Base-by-base conservation (phyloP, 2,888 invertebrate genomes). In the Heliconius ismenius region DNA sequence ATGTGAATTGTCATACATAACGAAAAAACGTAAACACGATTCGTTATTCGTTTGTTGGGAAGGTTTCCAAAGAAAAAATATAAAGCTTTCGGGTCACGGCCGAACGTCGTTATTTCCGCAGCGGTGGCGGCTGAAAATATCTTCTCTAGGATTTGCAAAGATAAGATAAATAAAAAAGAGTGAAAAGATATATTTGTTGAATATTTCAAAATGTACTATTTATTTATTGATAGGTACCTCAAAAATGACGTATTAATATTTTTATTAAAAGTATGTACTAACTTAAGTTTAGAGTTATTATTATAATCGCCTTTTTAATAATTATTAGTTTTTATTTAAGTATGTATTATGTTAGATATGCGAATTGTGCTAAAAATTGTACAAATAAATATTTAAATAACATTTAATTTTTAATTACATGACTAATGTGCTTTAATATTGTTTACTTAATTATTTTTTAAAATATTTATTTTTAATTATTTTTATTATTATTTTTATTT, bases 71-170 rank as follows among this genome's bases (percentile, higher is more conserved):
- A 68, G 76, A 77, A 76, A 75, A 70, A 54, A 64, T 75, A 63
- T 73, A 70, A 73, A 69, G 77, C 75, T 80, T 84, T 76, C 84
- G 82, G 89, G 87, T 89, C 90, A 90, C 75, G 89, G 90, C 79
- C 89, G 86, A 84, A 74, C 86, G 81, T 76, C 81, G 84, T 81
- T 87, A 88, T 88, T 87, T 84, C 81, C 82, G 87, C 79, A 78
- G 81, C 80, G 76, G 81, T 74, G 83, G 77, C 73, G 78, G 84
- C 86, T 86, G 79, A 81, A 88, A 88, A 89, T 89, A 87, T 84
- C 80, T 85, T 76, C 79, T 65, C 72, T 74, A 68, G 74, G 73
- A 63, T 76, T 68, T 39, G 64, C 49, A 39, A 75, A 18, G 24
- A 78, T 28, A 68, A 76, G 72, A 74, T 32, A 75, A 75, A 75